These are phyloP conservation scores for Oreocharis arfaki DNA, from an alignment of 2,113 vertebrate genomes.

Conservation along the genomic window DNA sequence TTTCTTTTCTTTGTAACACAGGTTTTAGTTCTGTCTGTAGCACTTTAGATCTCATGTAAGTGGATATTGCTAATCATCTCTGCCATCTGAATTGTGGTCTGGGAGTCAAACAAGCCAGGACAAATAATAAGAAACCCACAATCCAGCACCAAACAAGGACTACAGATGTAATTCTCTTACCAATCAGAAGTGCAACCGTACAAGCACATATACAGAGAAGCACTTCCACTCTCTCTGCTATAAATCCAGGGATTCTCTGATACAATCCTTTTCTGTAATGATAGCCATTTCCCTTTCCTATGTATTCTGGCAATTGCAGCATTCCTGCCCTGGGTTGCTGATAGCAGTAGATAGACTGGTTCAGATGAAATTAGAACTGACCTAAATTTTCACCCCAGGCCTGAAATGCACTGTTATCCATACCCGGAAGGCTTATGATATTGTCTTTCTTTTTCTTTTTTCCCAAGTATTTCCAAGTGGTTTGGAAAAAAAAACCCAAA, in stretches of 20 bases:
- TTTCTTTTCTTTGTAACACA: background rate
- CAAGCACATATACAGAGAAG: background rate
- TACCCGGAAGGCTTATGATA: background rate
- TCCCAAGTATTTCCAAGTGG: background rate
- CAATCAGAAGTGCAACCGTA: background rate
- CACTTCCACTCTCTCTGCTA: background rate
- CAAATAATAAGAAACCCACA: background rate
- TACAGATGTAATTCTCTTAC: background rate
- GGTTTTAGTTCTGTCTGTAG: background rate
- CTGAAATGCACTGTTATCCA: background rate
- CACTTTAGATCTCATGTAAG: background rate
- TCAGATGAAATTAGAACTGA: conserved; percentile 8
- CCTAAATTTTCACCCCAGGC: background rate
- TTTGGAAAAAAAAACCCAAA: background rate
- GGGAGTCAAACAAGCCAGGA: background rate
- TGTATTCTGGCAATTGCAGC: background rate
- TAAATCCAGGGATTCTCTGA: conserved; percentile 1
- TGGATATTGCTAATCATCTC: background rate
- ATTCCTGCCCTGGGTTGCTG: background rate
- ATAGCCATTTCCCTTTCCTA: background rate
- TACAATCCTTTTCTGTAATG: background rate
- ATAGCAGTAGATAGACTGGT: background rate
- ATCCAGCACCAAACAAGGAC: background rate
- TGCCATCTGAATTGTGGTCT: conserved; percentile 10
- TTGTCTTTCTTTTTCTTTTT: background rate